Conservation (phyloP, 2,113 vertebrate genomes). For the Chamaea fasciata region DNA sequence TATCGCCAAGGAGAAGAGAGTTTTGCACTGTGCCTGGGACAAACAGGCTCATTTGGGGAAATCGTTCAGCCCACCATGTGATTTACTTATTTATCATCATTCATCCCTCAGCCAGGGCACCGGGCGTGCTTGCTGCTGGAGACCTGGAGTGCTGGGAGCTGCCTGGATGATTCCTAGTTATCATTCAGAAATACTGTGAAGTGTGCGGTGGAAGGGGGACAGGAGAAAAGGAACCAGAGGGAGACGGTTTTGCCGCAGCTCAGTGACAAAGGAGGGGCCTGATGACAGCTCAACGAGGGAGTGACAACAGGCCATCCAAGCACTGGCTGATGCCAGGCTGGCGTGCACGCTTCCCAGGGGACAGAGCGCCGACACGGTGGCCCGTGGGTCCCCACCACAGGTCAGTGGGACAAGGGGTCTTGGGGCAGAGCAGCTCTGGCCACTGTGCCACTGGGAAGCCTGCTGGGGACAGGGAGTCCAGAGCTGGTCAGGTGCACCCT, state of each 20-base stretch:
- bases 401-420: background rate
- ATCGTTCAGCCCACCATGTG: conserved; percentile 28
- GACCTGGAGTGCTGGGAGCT: conserved; percentile 12
- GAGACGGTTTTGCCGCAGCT: conserved; percentile 1
- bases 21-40: conserved; percentile 59
- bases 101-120: conserved; percentile 42
- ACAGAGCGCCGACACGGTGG: background rate
- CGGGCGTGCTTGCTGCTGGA: background rate
- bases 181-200: background rate
- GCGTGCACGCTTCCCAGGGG: fast-evolving
- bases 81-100: conserved; percentile 49
- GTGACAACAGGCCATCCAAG: background rate
- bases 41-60: conserved; percentile 67
- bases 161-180: background rate
- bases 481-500: background rate
- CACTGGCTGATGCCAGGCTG: background rate
- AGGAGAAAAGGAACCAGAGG: background rate
- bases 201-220: background rate
- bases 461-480: background rate
- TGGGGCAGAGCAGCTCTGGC: conserved; percentile 10
- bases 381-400: background rate
- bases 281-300: background rate
- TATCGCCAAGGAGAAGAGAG: conserved; percentile 66
- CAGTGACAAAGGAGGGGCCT: background rate
- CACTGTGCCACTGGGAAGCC: background rate